A percentile compares a stretch with the other conserved stretches of the same genome.
These are phyloP conservation scores for Sylvilagus floridanus DNA, from an alignment of 2,797 vertebrate genomes.

Conservation along the genomic window DNA sequence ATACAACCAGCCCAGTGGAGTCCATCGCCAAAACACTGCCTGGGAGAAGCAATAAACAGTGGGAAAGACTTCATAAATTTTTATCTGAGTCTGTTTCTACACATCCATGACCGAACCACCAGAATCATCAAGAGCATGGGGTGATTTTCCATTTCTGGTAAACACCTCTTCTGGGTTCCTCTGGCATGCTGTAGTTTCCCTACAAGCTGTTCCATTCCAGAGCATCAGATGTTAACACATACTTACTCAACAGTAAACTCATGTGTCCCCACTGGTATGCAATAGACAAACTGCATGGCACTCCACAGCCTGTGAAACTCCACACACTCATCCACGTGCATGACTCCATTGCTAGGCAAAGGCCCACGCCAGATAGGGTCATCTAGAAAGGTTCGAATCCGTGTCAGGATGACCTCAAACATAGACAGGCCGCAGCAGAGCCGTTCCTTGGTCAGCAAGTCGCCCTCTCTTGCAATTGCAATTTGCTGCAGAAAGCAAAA, in stretches of 20 bases:
- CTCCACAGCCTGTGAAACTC: constrained; percentile 99
- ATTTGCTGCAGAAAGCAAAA: constrained; percentile 93
- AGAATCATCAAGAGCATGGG: not conserved
- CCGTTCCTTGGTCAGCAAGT: constrained; percentile 97
- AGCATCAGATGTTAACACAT: not conserved
- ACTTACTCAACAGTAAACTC: constrained; percentile 99
- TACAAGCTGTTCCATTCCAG: no score
- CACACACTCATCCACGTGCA: constrained; percentile 99
- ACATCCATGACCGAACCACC: not conserved
- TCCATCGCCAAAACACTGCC: constrained; percentile 98
- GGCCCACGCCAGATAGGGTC: constrained; percentile 98
- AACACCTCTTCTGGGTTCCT: not conserved
- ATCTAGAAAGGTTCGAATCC: constrained; percentile 95
- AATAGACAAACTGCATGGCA: constrained; percentile 99
- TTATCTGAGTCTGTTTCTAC: not conserved
- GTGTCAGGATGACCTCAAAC: constrained; percentile 98
- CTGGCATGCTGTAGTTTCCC: not conserved
- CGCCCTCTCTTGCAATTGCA: constrained; percentile 97
- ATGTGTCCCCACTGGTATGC: constrained; percentile 97
- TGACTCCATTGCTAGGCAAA: constrained; percentile 97
- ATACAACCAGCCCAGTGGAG: constrained; percentile 99
- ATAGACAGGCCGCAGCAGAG: constrained; percentile 99
- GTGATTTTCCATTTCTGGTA: not conserved
- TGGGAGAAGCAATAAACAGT: constrained; percentile 70
- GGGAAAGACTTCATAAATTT: no score